These are phyloP conservation scores for Hirtodrosophila histrioides DNA, from an alignment of 2,888 invertebrate genomes.

Conservation along the genomic window DNA sequence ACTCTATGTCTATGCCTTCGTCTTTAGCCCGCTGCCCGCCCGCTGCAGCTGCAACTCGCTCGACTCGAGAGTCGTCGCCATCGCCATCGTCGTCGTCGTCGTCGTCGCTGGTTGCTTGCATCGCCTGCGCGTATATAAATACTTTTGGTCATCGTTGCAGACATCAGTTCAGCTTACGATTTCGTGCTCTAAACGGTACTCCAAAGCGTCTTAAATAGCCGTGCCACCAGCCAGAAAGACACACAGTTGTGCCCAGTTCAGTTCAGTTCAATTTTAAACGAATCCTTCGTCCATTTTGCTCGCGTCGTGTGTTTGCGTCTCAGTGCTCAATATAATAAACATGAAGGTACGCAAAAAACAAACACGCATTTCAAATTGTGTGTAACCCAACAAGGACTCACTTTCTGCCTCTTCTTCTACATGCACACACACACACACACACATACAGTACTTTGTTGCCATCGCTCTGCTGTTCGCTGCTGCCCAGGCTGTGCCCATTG, in stretches of 20 bases:
- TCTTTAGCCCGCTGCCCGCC: conserved; percentile 14
- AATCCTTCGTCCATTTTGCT: conserved; percentile 63
- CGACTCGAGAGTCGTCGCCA: conserved; percentile 37
- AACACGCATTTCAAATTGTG: too few relatives aligned
- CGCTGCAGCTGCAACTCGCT: conserved; percentile 60
- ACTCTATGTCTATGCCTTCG: conserved; percentile 23
- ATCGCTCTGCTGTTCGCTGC: conserved; percentile 82
- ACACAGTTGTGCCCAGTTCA: conserved; percentile 39
- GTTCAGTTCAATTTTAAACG: conserved; percentile 41
- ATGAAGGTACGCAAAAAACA: conserved; percentile 64
- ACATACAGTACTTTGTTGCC: conserved; percentile 82
- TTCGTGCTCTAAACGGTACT: conserved; percentile 83
- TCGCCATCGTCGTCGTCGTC: conserved; percentile 37
- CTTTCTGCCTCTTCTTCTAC: conserved; percentile 42
- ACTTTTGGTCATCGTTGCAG: conserved; percentile 84
- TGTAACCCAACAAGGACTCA: conserved; percentile 40
- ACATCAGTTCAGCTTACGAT: conserved; percentile 84
- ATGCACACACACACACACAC: conserved; percentile 34
- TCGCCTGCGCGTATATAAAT: conserved; percentile 83
- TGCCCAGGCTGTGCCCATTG: conserved; percentile 83
- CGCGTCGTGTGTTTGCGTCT: conserved; percentile 59
- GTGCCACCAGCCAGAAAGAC: conserved; percentile 29
- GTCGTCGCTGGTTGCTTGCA: conserved; percentile 43
- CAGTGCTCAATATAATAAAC: conserved; percentile 52
- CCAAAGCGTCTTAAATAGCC: conserved; percentile 49